Base-by-base conservation (phyloP, 2,113 vertebrate genomes). In the Campylomormyrus tamandua region DNA sequence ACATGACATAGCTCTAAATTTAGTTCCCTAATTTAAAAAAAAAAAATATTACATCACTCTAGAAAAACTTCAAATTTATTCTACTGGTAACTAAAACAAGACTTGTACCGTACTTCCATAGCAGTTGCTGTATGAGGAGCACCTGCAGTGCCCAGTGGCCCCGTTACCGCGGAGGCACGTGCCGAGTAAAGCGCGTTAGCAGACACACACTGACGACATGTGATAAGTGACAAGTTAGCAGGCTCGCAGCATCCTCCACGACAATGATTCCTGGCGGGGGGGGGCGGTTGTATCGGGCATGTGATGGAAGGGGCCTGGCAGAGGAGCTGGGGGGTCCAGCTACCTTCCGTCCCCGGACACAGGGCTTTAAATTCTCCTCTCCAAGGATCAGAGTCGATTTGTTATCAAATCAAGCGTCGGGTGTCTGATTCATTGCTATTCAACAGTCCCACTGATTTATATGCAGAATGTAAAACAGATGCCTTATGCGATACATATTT, bases 391-490 rank as follows among this genome's bases (percentile, higher is more conserved):
- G 96, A 98, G 98, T 98, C 97, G 97, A 99, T 99, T 99, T 99
- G 98, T 99, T 99, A 99, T 99, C 98, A 99, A 99, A 99, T 99
- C 98, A 99, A 98, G 97, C 98, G 98, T 99, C 98, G 96, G 96
- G 96, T 95, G 95, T 95, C 98, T 99, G 98, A 99, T 99, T 99
- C 98, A 99, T 99, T 99, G 98, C 97, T 98, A 98, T 99, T 99
- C 98, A 97, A 97, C 96, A 96, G 97, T 96, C 95, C 66, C 95
- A 95, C 98, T 99, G 98, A 99, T 99, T 99, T 99, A 99, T 99
- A 99, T 99, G 98, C 98, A 99, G 98, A 99, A 99, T 99, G 98
- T 99, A 99, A 99, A 99, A 99, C 98, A 99, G 98, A 99, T 99
- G 98, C 98, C 98, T 98, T 99, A 97, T 97, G 98, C 97, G 98